Percentiles rank a stretch among this genome's conserved stretches.
phyloP scores from a whole-genome alignment of 2,113 vertebrate species.

The Conger conger region DNA sequence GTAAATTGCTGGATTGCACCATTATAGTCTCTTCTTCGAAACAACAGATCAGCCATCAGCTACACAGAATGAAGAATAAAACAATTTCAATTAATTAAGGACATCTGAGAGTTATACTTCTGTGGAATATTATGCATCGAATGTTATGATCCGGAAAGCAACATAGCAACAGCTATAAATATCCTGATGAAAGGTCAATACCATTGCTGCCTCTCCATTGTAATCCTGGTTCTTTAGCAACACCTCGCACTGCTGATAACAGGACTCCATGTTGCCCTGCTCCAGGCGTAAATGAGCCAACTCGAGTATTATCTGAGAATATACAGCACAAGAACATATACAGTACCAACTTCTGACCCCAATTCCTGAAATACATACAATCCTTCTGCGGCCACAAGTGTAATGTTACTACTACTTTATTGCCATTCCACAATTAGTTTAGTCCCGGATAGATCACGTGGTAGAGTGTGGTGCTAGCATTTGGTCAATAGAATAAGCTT shows the following conservation, averaged over 20 bases:
- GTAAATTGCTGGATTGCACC: constrained; percentile 54
- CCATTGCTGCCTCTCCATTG: constrained; percentile 55
- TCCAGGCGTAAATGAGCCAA: constrained; percentile 62
- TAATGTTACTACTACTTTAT: background rate
- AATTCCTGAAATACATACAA: background rate
- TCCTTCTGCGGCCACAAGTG: background rate
- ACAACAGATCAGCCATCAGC: constrained; percentile 66
- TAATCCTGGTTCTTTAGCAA: constrained; percentile 53
- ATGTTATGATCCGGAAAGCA: background rate
- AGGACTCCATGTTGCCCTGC: constrained; percentile 64
- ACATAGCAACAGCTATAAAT: background rate
- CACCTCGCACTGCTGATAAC: constrained; percentile 56
- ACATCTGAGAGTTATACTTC: background rate
- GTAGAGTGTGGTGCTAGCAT: background rate
- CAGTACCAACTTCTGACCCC: background rate
- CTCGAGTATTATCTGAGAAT: constrained; percentile 59
- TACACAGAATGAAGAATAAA: constrained; percentile 34
- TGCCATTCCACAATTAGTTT: background rate
- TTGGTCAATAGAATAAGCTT: background rate
- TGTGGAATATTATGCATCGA: background rate
- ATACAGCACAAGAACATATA: constrained; percentile 6
- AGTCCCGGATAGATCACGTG: background rate
- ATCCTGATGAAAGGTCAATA: constrained; percentile 28
- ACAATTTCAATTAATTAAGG: background rate
- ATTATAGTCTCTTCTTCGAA: constrained; percentile 62